A percentile compares a stretch with the other conserved stretches of the same genome.
Evolutionary conservation across 2,888 invertebrate genomes (phyloP).

Genomic region (Cyrtodaria siliqua): DNA sequence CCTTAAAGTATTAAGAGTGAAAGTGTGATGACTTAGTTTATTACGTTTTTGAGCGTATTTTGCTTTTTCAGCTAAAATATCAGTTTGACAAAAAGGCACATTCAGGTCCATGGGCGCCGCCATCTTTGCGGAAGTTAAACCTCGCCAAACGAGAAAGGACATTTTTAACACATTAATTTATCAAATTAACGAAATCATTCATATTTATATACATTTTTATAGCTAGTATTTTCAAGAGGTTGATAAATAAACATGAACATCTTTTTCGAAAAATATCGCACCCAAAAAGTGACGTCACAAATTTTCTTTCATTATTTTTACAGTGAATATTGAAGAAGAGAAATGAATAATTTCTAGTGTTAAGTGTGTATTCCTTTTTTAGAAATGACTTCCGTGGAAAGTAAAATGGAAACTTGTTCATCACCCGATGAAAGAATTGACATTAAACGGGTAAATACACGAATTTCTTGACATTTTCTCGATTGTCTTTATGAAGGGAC

Average conservation of each 20-base stretch:
- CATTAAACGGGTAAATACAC: conserved; percentile 77
- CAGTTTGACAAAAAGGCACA: conserved; percentile 52
- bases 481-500: not conserved
- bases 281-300: conserved; percentile 61
- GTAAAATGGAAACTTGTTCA: conserved; percentile 83
- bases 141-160: conserved; percentile 7
- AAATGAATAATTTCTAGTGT: conserved; percentile 28
- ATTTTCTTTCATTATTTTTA: conserved; percentile 54
- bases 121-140: conserved; percentile 49
- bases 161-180: not conserved
- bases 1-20: not conserved
- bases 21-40: not conserved
- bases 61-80: conserved; percentile 52
- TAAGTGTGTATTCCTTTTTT: not conserved
- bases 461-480: not conserved
- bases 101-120: conserved; percentile 70
- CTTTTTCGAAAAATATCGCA: not conserved
- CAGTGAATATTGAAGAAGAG: not conserved
- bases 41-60: conserved; percentile 61
- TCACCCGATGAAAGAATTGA: conserved; percentile 79
- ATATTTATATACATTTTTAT: not conserved
- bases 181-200: not conserved
- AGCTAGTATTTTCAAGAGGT: no score
- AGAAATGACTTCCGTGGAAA: conserved; percentile 80
- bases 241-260: no score